Percentiles rank a stretch among this genome's conserved stretches.
phyloP scores from a whole-genome alignment of 1,140 invertebrate species.

The Cylas formicarius region DNA sequence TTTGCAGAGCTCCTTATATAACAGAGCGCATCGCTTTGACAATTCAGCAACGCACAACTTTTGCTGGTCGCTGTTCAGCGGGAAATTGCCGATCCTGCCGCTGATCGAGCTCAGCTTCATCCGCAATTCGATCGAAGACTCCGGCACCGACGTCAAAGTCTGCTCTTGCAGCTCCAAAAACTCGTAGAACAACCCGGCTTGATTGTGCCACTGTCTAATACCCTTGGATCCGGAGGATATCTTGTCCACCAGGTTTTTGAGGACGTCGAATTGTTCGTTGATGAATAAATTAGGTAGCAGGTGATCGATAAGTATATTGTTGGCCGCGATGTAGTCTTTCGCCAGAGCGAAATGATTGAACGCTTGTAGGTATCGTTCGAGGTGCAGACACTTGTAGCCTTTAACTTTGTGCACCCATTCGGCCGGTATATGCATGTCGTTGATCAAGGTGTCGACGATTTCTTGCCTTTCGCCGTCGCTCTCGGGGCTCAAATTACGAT shows the following conservation, averaged over 20 bases:
- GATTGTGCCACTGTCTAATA: constrained; percentile 27
- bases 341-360: constrained; percentile 59
- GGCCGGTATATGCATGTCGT: constrained; percentile 58
- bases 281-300: constrained; percentile 74
- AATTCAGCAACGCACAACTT: constrained; percentile 29
- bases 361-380: constrained; percentile 40
- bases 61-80: constrained; percentile 19
- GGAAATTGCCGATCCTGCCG: constrained; percentile 23
- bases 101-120: constrained; percentile 22
- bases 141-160: constrained; percentile 10
- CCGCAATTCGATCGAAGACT: constrained; percentile 18
- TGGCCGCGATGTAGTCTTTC: constrained; percentile 65
- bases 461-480: constrained; percentile 31
- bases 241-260: constrained; percentile 26
- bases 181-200: constrained; percentile 27
- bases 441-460: constrained; percentile 47
- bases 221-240: constrained; percentile 17
- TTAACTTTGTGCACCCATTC: constrained; percentile 74
- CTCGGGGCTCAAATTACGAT: constrained; percentile 57
- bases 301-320: constrained; percentile 67
- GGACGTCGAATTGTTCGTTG: constrained; percentile 52
- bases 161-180: constrained; percentile 26
- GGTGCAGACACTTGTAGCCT: constrained; percentile 52
- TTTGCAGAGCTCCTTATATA: constrained; percentile 22
- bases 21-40: constrained; percentile 26